phyloP scores from a whole-genome alignment of 2,113 vertebrate species.

The Oryzias melastigma region DNA sequence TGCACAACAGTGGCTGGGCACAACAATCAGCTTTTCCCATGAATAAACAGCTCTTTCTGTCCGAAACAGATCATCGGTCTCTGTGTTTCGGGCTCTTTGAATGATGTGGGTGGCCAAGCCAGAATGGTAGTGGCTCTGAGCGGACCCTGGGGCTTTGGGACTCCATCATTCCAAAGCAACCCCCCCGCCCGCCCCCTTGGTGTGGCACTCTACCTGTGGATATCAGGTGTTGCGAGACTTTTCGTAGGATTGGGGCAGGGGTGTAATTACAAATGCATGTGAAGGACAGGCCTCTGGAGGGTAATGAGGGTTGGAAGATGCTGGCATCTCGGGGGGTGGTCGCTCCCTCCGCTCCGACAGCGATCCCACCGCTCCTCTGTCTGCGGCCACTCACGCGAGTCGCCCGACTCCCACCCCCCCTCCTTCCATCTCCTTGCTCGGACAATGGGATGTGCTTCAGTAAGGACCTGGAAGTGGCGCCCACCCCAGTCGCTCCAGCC shows the following conservation, averaged over 20 bases:
- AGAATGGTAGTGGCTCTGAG: conserved; percentile 62
- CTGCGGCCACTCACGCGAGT: conserved; percentile 73
- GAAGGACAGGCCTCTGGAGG: conserved; percentile 65
- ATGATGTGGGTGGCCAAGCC: conserved; percentile 74
- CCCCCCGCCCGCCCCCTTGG: conserved; percentile 9
- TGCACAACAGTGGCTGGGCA: conserved; percentile 60
- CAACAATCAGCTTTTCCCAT: conserved; percentile 63
- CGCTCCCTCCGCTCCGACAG: conserved; percentile 54
- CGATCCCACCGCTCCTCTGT: conserved; percentile 67
- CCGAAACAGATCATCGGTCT: conserved; percentile 65
- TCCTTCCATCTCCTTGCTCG: conserved; percentile 31
- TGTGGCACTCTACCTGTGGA: conserved; percentile 66
- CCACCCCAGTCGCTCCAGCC: conserved; percentile 55
- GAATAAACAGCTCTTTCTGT: conserved; percentile 64
- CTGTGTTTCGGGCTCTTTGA: conserved; percentile 63
- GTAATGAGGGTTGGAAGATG: conserved; percentile 76
- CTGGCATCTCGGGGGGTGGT: conserved; percentile 77
- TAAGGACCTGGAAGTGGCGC: conserved; percentile 50
- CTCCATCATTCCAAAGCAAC: conserved; percentile 57
- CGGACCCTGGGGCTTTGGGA: conserved; percentile 49
- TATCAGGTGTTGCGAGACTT: conserved; percentile 74
- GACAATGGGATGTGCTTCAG: conserved; percentile 63
- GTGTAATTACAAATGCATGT: conserved; percentile 80
- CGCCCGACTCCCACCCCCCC: conserved; percentile 35
- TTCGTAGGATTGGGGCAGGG: conserved; percentile 45